Conservation (phyloP, 2,797 vertebrate species). For the Cyclopterus lumpus region DNA sequence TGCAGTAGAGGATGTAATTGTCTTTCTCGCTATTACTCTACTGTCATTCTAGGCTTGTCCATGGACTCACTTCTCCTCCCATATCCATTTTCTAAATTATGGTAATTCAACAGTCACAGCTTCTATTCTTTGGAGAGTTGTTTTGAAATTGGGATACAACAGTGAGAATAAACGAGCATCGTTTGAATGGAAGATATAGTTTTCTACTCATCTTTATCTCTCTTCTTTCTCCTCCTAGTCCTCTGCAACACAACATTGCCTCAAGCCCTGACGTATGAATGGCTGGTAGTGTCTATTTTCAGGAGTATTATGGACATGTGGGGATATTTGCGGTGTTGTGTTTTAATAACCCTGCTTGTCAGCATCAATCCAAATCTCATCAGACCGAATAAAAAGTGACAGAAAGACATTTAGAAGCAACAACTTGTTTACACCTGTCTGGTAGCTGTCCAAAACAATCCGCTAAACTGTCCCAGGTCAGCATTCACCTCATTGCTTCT, state of each 20-base stretch:
- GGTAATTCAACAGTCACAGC: not conserved
- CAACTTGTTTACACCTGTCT: constrained; percentile 47
- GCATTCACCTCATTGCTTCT: constrained; percentile 21
- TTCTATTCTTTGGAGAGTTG: not conserved
- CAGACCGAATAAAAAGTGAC: constrained; percentile 23
- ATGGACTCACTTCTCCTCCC: not conserved
- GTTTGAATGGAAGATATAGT: not conserved
- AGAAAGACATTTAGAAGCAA: not conserved
- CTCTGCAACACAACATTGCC: not conserved
- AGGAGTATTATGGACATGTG: constrained; percentile 16
- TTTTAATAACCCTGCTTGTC: constrained; percentile 51
- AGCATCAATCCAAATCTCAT: constrained; percentile 38
- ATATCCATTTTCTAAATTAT: not conserved
- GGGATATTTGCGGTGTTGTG: constrained; percentile 13
- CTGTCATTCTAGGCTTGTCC: not conserved
- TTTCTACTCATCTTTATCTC: not conserved
- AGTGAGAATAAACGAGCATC: not conserved
- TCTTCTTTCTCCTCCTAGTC: not conserved
- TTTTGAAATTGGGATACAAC: not conserved
- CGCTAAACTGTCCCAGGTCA: constrained; percentile 17
- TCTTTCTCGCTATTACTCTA: not conserved
- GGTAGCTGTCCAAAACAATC: constrained; percentile 46
- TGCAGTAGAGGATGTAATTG: not conserved
- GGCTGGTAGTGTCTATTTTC: constrained; percentile 17
- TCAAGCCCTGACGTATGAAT: constrained; percentile 7